These are phyloP conservation scores for Parauchenoglanis punctatus DNA, from an alignment of 2,797 vertebrate genomes.

Conservation along the genomic window DNA sequence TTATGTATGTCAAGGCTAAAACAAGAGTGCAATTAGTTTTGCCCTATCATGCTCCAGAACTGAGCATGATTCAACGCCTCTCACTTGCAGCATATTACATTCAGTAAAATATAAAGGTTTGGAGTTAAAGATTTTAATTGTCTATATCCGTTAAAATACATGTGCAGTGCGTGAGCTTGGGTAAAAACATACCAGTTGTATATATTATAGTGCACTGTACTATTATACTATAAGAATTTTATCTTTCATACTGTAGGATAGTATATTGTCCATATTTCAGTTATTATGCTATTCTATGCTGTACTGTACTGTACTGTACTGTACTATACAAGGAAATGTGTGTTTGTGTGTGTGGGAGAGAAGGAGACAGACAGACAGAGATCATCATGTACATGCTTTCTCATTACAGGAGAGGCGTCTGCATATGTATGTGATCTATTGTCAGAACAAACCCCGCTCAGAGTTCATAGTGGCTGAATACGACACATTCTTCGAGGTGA, in stretches of 20 bases:
- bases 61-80: not conserved
- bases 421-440: slow-evolving; percentile 97
- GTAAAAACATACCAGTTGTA: not conserved
- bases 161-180: not conserved
- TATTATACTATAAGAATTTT: not conserved
- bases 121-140: not conserved
- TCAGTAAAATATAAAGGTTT: not conserved
- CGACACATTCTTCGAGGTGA: slow-evolving; percentile 93
- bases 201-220: not conserved
- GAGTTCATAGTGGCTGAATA: slow-evolving; percentile 95
- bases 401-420: slow-evolving; percentile 86
- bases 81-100: not conserved
- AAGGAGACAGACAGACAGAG: not conserved
- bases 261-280: not conserved
- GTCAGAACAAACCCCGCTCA: slow-evolving; percentile 95
- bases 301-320: not conserved
- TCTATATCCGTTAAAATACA: not conserved
- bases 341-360: not conserved
- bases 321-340: not conserved
- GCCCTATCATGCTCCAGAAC: not conserved
- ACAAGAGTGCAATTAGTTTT: not conserved
- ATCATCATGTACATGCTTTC: not conserved
- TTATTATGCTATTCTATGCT: not conserved
- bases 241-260: not conserved
- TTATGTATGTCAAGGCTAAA: not conserved